A percentile compares a stretch with the other conserved stretches of the same genome.
These are phyloP conservation scores for Homarus americanus DNA, from an alignment of 1,140 invertebrate species.

Conservation along the genomic window DNA sequence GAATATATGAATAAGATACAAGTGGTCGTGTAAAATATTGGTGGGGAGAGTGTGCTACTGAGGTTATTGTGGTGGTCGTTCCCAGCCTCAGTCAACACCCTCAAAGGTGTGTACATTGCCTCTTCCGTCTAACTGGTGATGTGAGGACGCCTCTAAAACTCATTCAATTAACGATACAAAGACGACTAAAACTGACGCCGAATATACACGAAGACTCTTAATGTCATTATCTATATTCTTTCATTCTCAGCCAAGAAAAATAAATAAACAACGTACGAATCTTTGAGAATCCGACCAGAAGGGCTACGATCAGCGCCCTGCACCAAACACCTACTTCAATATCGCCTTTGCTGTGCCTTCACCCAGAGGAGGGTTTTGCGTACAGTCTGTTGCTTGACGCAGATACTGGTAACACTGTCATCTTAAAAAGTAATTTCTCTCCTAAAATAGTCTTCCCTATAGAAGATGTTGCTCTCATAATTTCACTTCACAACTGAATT, in stretches of 20 bases:
- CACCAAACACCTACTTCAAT: background rate
- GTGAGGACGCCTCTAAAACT: too few relatives aligned
- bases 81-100: background rate
- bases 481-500: too few relatives aligned
- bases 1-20: constrained; percentile 11
- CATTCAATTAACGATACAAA: too few relatives aligned
- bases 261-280: too few relatives aligned
- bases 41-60: background rate
- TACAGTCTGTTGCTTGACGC: background rate
- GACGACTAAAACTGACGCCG: too few relatives aligned
- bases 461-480: too few relatives aligned
- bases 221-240: too few relatives aligned
- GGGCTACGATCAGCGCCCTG: background rate
- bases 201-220: too few relatives aligned
- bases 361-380: background rate
- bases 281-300: too few relatives aligned
- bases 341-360: background rate
- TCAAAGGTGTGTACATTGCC: background rate
- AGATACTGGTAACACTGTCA: background rate
- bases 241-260: too few relatives aligned
- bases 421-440: background rate
- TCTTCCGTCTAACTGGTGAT: too few relatives aligned
- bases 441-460: too few relatives aligned
- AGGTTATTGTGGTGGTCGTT: background rate
- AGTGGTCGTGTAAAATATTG: background rate